Evolutionary conservation across 2,113 vertebrate species (phyloP).

Genomic region (Dasypus novemcinctus): DNA sequence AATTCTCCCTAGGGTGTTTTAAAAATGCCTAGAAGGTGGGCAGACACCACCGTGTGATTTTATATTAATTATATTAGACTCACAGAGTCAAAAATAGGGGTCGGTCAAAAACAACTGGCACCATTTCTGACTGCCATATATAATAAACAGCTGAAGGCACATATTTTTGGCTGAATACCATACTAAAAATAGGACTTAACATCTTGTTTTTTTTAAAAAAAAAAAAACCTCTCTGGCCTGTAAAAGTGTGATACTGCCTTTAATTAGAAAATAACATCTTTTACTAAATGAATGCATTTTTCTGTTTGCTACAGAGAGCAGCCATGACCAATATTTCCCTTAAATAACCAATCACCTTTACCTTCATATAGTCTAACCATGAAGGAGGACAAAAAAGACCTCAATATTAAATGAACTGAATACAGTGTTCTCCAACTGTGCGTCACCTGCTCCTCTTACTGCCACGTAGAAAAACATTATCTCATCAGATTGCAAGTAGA

Average conservation of each 20-base stretch:
- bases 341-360: conserved; percentile 6
- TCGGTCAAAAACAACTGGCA: conserved; percentile 70
- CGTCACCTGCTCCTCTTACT: conserved; percentile 49
- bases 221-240: neutral
- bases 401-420: conserved; percentile 28
- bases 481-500: conserved; percentile 34
- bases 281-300: conserved; percentile 44
- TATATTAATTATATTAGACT: conserved; percentile 71
- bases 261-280: conserved; percentile 60
- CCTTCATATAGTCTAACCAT: neutral
- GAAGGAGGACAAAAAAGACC: conserved; percentile 47
- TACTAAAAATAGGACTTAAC: conserved; percentile 81
- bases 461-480: conserved; percentile 49
- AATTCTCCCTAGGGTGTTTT: neutral
- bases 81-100: conserved; percentile 72
- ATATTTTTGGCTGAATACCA: conserved; percentile 73
- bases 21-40: conserved; percentile 73
- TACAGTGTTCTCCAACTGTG: conserved; percentile 34
- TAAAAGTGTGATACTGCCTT: conserved; percentile 61
- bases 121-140: conserved; percentile 71
- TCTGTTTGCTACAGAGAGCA: conserved; percentile 18
- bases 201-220: conserved; percentile 72
- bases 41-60: conserved; percentile 62
- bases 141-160: conserved; percentile 78
- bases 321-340: conserved; percentile 12